Percentiles rank a stretch among this genome's conserved stretches.
phyloP scores from a whole-genome alignment of 1,140 invertebrate species.

The Chrysoperla carnea region DNA sequence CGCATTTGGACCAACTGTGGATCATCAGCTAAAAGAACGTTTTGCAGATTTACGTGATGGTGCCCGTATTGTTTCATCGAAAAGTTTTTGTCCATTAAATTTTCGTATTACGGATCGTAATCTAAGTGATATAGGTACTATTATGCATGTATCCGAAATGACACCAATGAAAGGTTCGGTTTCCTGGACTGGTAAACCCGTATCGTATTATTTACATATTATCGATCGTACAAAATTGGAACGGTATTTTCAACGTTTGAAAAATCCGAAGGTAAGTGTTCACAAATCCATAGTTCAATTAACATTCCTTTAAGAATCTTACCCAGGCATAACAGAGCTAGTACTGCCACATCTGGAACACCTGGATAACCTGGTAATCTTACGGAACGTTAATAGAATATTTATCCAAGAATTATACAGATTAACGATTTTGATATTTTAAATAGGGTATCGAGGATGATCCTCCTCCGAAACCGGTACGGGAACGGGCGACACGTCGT shows the following conservation, averaged over 20 bases:
- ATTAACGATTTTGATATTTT: no score
- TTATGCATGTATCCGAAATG: constrained; percentile 95
- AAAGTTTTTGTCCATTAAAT: constrained; percentile 94
- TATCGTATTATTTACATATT: constrained; percentile 93
- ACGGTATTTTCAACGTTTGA: constrained; percentile 83
- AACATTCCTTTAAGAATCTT: no score
- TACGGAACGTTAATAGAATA: no score
- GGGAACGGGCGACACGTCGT: constrained; percentile 17
- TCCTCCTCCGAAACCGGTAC: constrained; percentile 10
- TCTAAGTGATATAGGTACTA: constrained; percentile 85
- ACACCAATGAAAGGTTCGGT: constrained; percentile 86
- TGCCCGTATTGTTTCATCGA: constrained; percentile 94
- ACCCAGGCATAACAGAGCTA: no score
- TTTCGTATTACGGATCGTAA: constrained; percentile 90
- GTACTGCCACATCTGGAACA: no score
- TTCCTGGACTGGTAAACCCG: constrained; percentile 95
- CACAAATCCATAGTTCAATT: constrained; percentile 6
- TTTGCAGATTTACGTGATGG: constrained; percentile 93
- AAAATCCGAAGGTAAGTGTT: constrained; percentile 69
- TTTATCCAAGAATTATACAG: no score
- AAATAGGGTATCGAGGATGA: constrained; percentile 12
- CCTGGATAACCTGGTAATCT: no score
- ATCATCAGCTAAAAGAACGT: constrained; percentile 89
- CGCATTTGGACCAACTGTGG: constrained; percentile 91
- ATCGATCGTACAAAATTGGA: constrained; percentile 93